A percentile compares a stretch with the other conserved stretches of the same genome.
Conservation (phyloP, 2,113 vertebrate species). For the Xenopus tropicalis region DNA sequence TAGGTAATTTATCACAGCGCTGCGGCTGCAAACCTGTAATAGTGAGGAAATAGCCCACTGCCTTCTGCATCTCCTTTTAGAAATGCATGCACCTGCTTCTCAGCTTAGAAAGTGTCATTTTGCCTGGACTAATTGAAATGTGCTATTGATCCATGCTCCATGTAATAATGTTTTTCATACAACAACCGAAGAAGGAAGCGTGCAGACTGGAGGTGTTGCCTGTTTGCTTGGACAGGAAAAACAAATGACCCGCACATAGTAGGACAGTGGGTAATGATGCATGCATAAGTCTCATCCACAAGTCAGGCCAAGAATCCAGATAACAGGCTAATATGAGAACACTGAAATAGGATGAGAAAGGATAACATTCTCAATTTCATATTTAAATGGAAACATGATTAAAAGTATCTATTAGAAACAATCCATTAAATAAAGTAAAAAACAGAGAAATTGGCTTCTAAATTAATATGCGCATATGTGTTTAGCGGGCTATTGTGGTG, state of each 20-base stretch:
- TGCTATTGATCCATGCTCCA: slow-evolving; percentile 38
- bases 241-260: slow-evolving; percentile 35
- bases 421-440: too few relatives aligned
- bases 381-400: too few relatives aligned
- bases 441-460: too few relatives aligned
- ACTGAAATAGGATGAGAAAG: slow-evolving; percentile 8
- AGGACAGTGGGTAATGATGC: slow-evolving; percentile 32
- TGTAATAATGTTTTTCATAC: slow-evolving; percentile 40
- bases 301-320: slow-evolving; percentile 5
- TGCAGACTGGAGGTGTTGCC: slow-evolving; percentile 24
- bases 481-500: too few relatives aligned
- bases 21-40: slow-evolving; percentile 25
- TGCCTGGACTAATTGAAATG: slow-evolving; percentile 41
- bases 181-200: slow-evolving; percentile 21
- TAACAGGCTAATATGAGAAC: slow-evolving; percentile 2
- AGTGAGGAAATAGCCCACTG: slow-evolving; percentile 10
- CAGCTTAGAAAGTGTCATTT: slow-evolving; percentile 21
- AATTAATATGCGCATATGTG: too few relatives aligned
- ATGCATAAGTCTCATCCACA: slow-evolving; percentile 19
- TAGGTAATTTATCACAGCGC: slow-evolving; percentile 31
- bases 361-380: too few relatives aligned
- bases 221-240: slow-evolving; percentile 35
- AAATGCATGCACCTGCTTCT: slow-evolving; percentile 34
- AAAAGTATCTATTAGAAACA: too few relatives aligned
- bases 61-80: slow-evolving; percentile 10